A percentile compares a stretch with the other conserved stretches of the same genome.
phyloP scores from a whole-genome alignment of 2,888 invertebrate species.

The Xylota sylvarum region DNA sequence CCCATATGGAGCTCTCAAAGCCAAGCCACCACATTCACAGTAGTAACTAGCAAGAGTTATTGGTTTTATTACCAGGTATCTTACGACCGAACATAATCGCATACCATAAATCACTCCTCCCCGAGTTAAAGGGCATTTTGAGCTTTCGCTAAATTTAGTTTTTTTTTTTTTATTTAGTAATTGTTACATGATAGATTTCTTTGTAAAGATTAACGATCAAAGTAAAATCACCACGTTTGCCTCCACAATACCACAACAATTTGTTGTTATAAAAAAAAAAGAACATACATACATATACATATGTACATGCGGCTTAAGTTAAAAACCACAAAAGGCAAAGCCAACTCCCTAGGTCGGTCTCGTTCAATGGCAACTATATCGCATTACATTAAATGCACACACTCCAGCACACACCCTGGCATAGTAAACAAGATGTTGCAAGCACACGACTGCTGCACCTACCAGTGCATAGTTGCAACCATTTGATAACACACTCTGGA shows the following conservation, averaged over 20 bases:
- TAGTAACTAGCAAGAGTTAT: not conserved
- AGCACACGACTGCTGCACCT: constrained; percentile 45
- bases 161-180: not conserved
- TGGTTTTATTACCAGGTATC: constrained; percentile 6
- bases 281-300: not conserved
- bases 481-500: constrained; percentile 58
- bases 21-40: not conserved
- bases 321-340: constrained; percentile 65
- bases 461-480: constrained; percentile 37
- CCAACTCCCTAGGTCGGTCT: constrained; percentile 65
- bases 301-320: constrained; percentile 55
- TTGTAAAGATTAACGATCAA: constrained; percentile 49
- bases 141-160: not conserved
- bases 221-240: constrained; percentile 67
- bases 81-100: constrained; percentile 5
- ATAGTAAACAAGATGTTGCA: constrained; percentile 49
- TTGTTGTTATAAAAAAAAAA: constrained; percentile 10
- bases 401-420: constrained; percentile 21
- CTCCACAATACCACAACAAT: constrained; percentile 25
- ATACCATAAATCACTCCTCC: not conserved
- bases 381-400: constrained; percentile 42
- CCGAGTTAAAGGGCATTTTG: not conserved
- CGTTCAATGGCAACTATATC: constrained; percentile 69
- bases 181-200: constrained; percentile 43
- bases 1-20: not conserved